phyloP scores from a whole-genome alignment of 2,888 invertebrate species.

The Campopleginae sp. region DNA sequence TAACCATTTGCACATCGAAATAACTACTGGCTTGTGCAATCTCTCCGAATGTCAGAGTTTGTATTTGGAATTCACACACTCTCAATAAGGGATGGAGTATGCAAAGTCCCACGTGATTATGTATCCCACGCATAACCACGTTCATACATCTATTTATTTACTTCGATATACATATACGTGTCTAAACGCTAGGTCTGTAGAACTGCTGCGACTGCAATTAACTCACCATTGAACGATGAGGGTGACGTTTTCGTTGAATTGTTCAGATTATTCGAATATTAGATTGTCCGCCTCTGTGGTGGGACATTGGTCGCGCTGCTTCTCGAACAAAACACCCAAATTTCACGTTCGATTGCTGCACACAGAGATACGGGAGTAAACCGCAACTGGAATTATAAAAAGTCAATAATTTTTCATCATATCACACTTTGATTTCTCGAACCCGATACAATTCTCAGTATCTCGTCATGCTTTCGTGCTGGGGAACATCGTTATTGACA shows the following conservation, averaged over 20 bases:
- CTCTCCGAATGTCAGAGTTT: conserved; percentile 19
- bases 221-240: conserved; percentile 65
- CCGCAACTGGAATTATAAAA: conserved; percentile 3
- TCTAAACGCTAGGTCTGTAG: conserved; percentile 4
- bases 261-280: conserved; percentile 72
- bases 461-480: not conserved
- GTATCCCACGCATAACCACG: not conserved
- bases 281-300: conserved; percentile 44
- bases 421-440: conserved; percentile 10
- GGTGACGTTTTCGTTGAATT: conserved; percentile 62
- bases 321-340: conserved; percentile 37
- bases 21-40: conserved; percentile 24
- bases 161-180: not conserved
- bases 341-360: conserved; percentile 33
- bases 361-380: conserved; percentile 1
- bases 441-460: not conserved
- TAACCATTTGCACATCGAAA: conserved; percentile 1
- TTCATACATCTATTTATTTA: conserved; percentile 14
- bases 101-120: not conserved
- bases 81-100: conserved; percentile 39
- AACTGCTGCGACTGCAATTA: conserved; percentile 68
- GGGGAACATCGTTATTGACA: not conserved
- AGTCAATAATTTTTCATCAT: conserved; percentile 13
- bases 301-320: not conserved
- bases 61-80: conserved; percentile 43